These are phyloP conservation scores for Zygaena filipendulae DNA, from an alignment of 2,888 invertebrate species.

Conservation along the genomic window DNA sequence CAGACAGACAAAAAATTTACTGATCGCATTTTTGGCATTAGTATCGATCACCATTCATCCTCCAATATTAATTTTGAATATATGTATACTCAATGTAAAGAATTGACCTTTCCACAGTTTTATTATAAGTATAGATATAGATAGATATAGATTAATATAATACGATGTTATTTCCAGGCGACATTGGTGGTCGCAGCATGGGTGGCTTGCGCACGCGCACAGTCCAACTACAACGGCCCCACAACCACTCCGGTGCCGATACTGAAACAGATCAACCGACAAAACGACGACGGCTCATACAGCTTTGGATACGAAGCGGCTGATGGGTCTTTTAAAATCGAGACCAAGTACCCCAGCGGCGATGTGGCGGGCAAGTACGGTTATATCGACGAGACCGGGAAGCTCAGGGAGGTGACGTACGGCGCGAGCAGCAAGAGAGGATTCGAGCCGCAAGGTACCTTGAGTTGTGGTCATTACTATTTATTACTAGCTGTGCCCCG, in stretches of 20 bases:
- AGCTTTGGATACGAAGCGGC: conserved; percentile 90
- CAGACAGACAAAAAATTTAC: no score
- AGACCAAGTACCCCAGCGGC: conserved; percentile 85
- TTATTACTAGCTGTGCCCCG: no score
- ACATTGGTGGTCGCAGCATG: conserved; percentile 17
- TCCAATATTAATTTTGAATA: no score
- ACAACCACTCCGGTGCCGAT: conserved; percentile 83
- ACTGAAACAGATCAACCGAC: conserved; percentile 84
- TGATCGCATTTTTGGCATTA: no score
- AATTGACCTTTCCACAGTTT: no score
- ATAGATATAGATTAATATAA: no score
- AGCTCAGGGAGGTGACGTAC: conserved; percentile 83
- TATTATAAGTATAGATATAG: no score
- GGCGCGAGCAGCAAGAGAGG: conserved; percentile 84
- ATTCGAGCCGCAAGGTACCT: conserved; percentile 80
- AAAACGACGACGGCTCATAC: conserved; percentile 90
- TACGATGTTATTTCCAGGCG: no score
- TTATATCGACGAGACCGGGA: conserved; percentile 84
- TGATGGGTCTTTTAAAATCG: conserved; percentile 88
- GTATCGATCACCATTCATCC: no score
- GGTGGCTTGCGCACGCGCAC: conserved; percentile 26
- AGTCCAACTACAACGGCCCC: conserved; percentile 58
- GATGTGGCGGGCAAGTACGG: conserved; percentile 91
- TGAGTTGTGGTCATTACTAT: no score
- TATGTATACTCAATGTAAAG: no score